Percentiles rank a stretch among this genome's conserved stretches.
These are phyloP conservation scores for Pogonomyrmex barbatus DNA, from an alignment of 1,140 invertebrate species.

Conservation along the genomic window DNA sequence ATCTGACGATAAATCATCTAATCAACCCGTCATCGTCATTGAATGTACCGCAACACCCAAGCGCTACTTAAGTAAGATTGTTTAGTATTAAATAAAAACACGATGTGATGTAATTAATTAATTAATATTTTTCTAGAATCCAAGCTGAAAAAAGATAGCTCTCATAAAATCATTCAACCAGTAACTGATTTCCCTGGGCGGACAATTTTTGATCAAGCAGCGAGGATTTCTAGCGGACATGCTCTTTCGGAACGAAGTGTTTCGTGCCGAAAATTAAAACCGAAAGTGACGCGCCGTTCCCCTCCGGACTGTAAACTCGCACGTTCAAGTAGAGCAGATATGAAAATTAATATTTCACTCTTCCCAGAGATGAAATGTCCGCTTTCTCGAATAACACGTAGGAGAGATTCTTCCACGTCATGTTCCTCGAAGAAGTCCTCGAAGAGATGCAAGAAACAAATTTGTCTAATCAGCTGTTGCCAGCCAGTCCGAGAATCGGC, in stretches of 20 bases:
- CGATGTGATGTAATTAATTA: background rate
- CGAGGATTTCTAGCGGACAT: too few relatives aligned
- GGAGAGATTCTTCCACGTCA: conserved; percentile 61
- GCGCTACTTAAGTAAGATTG: conserved; percentile 29
- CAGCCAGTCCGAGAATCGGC: background rate
- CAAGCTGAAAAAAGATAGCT: background rate
- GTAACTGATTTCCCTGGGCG: background rate
- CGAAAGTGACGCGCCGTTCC: background rate
- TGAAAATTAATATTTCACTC: background rate
- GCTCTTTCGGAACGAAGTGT: background rate
- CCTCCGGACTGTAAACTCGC: background rate
- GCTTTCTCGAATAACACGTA: background rate
- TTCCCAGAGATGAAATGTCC: background rate
- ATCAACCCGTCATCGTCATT: conserved; percentile 35
- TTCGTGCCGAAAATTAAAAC: background rate
- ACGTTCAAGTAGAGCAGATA: background rate
- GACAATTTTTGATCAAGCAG: background rate
- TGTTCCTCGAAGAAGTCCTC: background rate
- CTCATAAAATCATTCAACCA: background rate
- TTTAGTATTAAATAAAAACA: background rate
- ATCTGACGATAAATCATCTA: background rate
- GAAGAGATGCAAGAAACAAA: background rate
- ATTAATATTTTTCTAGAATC: background rate
- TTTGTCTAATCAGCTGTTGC: background rate
- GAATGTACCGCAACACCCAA: conserved; percentile 44